These are phyloP conservation scores for Zaprionus capensis DNA, from an alignment of 1,140 invertebrate genomes.

Conservation along the genomic window DNA sequence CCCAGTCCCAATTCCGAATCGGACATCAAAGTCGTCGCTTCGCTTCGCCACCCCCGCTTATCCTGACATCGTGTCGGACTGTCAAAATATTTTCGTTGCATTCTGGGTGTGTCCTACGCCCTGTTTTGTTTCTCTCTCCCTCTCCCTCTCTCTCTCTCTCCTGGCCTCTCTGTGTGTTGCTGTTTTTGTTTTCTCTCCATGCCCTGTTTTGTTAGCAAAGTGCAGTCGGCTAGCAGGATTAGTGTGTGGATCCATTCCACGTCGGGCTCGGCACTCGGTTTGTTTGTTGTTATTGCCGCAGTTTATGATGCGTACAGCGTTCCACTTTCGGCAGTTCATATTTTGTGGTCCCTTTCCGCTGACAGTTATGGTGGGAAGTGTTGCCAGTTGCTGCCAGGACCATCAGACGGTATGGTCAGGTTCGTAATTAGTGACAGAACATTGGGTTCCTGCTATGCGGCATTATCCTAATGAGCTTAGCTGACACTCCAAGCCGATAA, in stretches of 20 bases:
- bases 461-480: conserved; percentile 45
- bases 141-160: background rate
- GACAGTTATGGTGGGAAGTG: conserved; percentile 77
- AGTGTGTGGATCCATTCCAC: conserved; percentile 30
- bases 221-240: conserved; percentile 70
- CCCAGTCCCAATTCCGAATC: conserved; percentile 2
- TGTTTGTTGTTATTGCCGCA: conserved; percentile 69
- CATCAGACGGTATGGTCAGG: conserved; percentile 38
- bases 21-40: conserved; percentile 62
- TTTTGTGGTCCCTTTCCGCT: conserved; percentile 55
- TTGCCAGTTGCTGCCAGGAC: background rate
- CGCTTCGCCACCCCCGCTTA: conserved; percentile 12
- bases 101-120: conserved; percentile 64
- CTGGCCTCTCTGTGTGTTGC: background rate
- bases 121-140: conserved; percentile 12
- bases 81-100: conserved; percentile 83
- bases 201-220: conserved; percentile 75
- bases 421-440: conserved; percentile 60
- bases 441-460: conserved; percentile 24
- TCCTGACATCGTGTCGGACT: conserved; percentile 47
- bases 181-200: conserved; percentile 41
- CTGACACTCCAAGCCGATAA: background rate
- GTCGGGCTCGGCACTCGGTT: conserved; percentile 14
- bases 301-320: conserved; percentile 76
- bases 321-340: conserved; percentile 73